Base-by-base conservation (phyloP, 2,113 vertebrate species). In the Acrocephalus kingi region DNA sequence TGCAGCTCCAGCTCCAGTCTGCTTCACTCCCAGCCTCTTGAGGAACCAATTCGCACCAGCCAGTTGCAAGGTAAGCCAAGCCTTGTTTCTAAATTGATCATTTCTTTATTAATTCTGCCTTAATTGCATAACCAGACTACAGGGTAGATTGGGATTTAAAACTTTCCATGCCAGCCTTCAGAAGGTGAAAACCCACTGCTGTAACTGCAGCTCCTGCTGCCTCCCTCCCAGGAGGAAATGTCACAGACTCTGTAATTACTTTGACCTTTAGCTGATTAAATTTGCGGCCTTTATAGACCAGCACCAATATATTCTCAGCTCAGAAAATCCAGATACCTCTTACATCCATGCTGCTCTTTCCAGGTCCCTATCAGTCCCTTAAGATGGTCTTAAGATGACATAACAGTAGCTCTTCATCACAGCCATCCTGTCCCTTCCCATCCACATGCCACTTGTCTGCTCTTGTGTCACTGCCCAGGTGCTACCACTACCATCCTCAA, bases 251-350 rank as follows among this genome's bases (percentile, higher is more conserved):
- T 37, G 31, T 72, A 94, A 95, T 91, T 56, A 83, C 63, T 85
- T 68, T 91, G 75, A 96, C 88, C 58, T 85, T 93, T 61, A 87
- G 46, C 49, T 94, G 82, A 87, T 64, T 52, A 91, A 54, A 84
- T 76, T 46, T 86, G 45, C 39, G 35, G 81, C 63, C 84, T 95
- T 81, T 62, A 81, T 13, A 80, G 43, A 64, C 62, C 0, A 0
- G 68, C 4, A 5, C 37, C 51, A 61, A 87, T 51, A 82, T 52
- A 82, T 30, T 79, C 37, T 46, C 28, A n/a, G 35, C 55, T 81
- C 37, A 30, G 46, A 52, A 90, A 89, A 84, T 58, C n/a, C 43
- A 19, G 49, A 64, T 16, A 68, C 11, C 66, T 87, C 71, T 72
- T 49, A 71, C 6, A 54, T 28, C 58, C 24, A 11, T 41, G 58